Conservation (phyloP, 2,797 vertebrate genomes). For the Pantherophis alleghaniensis region DNA sequence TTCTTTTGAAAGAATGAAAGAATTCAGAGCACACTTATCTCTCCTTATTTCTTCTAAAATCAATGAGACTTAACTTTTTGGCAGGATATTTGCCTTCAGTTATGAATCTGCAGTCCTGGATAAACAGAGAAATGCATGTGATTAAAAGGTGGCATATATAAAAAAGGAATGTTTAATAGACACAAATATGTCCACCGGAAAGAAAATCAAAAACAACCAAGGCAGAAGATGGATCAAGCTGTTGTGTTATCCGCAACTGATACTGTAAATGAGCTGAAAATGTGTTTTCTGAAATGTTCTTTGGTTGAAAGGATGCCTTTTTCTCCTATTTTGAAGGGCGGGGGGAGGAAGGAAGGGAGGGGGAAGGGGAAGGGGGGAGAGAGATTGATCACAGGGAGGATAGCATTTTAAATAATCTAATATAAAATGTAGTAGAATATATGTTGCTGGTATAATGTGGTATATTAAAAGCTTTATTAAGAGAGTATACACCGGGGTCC, state of each 20-base stretch:
- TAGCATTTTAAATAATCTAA: not conserved
- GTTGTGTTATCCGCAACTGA: not conserved
- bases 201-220: not conserved
- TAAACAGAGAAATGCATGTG: not conserved
- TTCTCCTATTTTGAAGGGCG: rapidly evolving
- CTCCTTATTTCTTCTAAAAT: not conserved
- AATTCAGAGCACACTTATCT: not conserved
- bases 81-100: slow-evolving; percentile 1
- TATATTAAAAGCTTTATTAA: not conserved
- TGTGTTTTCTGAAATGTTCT: not conserved
- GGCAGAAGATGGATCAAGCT: not conserved
- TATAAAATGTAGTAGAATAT: not conserved
- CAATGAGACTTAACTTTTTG: not conserved
- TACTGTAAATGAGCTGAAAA: slow-evolving; percentile 1
- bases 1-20: not conserved
- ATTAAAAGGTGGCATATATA: not conserved
- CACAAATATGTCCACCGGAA: not conserved
- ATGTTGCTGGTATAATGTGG: too few relatives aligned
- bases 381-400: not conserved
- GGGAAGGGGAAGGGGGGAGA: not conserved
- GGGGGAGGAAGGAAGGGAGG: not conserved
- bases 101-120: not conserved
- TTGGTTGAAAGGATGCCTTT: not conserved
- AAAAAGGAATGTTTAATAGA: not conserved
- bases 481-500: not conserved